phyloP scores from a whole-genome alignment of 2,797 vertebrate species.

The Microctenopoma lineatum region DNA sequence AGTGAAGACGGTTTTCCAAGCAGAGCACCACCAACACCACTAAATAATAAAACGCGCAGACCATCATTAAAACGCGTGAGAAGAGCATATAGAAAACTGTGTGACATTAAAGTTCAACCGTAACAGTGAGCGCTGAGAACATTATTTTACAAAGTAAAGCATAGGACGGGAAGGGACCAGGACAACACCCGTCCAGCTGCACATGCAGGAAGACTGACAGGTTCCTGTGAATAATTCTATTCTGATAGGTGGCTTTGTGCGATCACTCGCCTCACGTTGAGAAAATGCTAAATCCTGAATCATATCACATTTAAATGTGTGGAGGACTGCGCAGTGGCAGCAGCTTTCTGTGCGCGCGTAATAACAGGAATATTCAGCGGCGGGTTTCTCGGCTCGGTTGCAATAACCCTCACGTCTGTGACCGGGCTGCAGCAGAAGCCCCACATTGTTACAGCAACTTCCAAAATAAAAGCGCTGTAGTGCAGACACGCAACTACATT shows the following conservation, averaged over 20 bases:
- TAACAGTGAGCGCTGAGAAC: constrained; percentile 11
- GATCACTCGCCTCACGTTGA: constrained; percentile 3
- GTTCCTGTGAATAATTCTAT: constrained; percentile 42
- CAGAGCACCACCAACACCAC: constrained; percentile 43
- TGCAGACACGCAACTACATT: background rate
- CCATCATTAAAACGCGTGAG: constrained; percentile 57
- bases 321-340: background rate
- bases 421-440: background rate
- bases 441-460: background rate
- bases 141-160: constrained; percentile 20
- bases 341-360: background rate
- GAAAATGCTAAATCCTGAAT: background rate
- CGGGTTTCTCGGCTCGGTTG: constrained; percentile 23
- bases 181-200: constrained; percentile 49
- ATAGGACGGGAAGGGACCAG: background rate
- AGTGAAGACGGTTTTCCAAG: constrained; percentile 1
- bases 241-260: constrained; percentile 16
- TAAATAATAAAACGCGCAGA: constrained; percentile 57
- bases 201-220: constrained; percentile 32
- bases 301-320: background rate
- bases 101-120: constrained; percentile 37
- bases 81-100: constrained; percentile 36
- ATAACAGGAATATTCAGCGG: constrained; percentile 10
- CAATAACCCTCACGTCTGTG: constrained; percentile 4
- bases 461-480: background rate